Conservation (phyloP, 2,888 invertebrate genomes). For the Vanessa cardui region DNA sequence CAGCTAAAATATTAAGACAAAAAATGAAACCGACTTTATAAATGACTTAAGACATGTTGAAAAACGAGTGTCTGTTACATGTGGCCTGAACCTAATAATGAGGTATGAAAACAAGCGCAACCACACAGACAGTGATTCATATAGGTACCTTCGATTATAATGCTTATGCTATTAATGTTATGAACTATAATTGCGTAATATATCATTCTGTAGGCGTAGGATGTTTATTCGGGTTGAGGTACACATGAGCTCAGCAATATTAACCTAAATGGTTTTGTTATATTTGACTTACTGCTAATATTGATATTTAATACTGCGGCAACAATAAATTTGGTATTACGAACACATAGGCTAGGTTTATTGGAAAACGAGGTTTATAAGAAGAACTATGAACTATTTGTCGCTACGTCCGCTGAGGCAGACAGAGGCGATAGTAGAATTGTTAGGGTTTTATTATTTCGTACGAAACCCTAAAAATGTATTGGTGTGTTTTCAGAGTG, state of each 20-base stretch:
- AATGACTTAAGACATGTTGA: neutral
- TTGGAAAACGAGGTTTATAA: no score
- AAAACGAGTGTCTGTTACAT: neutral
- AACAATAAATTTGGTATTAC: neutral
- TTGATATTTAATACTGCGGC: slow-evolving; percentile 18
- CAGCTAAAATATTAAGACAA: no score
- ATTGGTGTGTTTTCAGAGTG: no score
- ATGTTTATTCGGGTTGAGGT: slow-evolving; percentile 23
- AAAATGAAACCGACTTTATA: no score
- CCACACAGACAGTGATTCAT: neutral
- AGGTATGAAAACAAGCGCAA: slow-evolving; percentile 12
- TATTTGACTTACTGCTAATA: slow-evolving; percentile 25
- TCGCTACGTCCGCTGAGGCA: no score
- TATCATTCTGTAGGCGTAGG: slow-evolving; percentile 13
- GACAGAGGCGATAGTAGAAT: no score
- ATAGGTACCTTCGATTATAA: neutral
- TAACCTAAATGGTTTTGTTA: slow-evolving; percentile 26
- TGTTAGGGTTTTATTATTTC: no score
- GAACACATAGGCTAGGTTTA: no score
- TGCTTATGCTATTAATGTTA: slow-evolving; percentile 1
- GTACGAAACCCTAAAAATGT: no score
- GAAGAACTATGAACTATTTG: no score
- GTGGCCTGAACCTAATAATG: slow-evolving; percentile 10
- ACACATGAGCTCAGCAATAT: slow-evolving; percentile 26
- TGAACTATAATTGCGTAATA: slow-evolving; percentile 9